Evolutionary conservation across 30 jellyfish, hydroid and myxozoan genomes (phyloP).

Genomic region (Morbakka virulenta): DNA sequence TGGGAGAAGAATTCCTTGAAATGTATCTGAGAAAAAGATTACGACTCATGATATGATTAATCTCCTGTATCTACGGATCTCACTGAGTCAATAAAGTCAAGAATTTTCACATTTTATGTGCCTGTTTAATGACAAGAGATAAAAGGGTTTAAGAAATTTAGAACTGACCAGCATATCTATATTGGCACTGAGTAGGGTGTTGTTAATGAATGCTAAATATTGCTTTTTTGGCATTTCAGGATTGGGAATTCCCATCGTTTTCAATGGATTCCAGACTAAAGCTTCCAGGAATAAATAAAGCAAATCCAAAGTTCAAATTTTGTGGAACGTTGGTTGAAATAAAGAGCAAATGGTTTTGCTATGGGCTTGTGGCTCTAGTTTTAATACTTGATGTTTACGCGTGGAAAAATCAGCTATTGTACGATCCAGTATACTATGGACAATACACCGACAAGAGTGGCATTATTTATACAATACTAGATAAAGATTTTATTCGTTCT

Average conservation of each 20-base stretch:
- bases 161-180: no score
- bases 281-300: slow-evolving; percentile 32
- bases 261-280: not conserved
- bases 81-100: no score
- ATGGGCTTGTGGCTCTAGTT: slow-evolving; percentile 32
- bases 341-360: slow-evolving; percentile 48
- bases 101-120: no score
- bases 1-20: no score
- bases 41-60: no score
- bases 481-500: not conserved
- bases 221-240: no score
- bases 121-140: no score
- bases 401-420: slow-evolving; percentile 41
- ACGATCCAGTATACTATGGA: slow-evolving; percentile 25
- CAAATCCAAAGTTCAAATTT: slow-evolving; percentile 6
- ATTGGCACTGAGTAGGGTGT: no score
- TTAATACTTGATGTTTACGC: slow-evolving; percentile 24
- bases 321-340: slow-evolving; percentile 19
- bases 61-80: no score
- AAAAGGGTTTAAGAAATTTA: no score
- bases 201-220: no score
- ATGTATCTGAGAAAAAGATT: no score
- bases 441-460: slow-evolving; percentile 7
- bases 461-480: slow-evolving; percentile 18
- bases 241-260: slow-evolving; percentile 56